A percentile compares a stretch with the other conserved stretches of the same genome.
phyloP scores from a whole-genome alignment of 2,888 invertebrate genomes.

The Furcula furcula region DNA sequence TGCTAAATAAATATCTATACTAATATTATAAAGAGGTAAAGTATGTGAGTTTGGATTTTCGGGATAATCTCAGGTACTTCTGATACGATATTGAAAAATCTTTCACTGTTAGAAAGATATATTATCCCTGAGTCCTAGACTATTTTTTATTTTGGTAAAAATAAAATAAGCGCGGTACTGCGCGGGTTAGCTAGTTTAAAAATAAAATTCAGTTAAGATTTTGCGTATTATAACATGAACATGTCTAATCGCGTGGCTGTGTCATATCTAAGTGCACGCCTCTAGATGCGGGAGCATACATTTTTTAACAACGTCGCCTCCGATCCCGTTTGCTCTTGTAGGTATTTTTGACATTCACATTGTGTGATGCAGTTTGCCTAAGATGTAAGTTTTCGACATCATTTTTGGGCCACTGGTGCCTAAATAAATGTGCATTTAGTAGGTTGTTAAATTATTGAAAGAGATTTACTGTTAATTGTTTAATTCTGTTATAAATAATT shows the following conservation, averaged over 20 bases:
- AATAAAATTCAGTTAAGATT: too few species aligned
- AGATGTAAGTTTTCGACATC: slow-evolving; percentile 23
- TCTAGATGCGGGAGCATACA: slow-evolving; percentile 52
- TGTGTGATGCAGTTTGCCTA: slow-evolving; percentile 33
- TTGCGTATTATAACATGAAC: too few species aligned
- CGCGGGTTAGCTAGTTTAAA: too few species aligned
- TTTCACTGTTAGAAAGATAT: too few species aligned
- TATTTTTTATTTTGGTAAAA: too few species aligned
- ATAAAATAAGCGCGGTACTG: too few species aligned
- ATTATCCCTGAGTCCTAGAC: too few species aligned
- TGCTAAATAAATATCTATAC: too few species aligned
- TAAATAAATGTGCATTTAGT: slow-evolving; percentile 72
- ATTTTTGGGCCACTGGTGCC: slow-evolving; percentile 57
- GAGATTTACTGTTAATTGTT: slow-evolving; percentile 75
- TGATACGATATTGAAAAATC: too few species aligned
- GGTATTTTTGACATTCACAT: slow-evolving; percentile 23
- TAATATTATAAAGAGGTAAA: too few species aligned
- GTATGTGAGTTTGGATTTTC: too few species aligned
- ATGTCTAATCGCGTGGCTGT: slow-evolving; percentile 62
- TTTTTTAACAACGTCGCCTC: slow-evolving; percentile 64
- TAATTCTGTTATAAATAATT: slow-evolving; percentile 56
- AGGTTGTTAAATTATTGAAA: slow-evolving; percentile 75
- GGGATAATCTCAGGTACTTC: too few species aligned
- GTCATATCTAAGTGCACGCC: slow-evolving; percentile 74
- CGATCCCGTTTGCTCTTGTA: slow-evolving; percentile 51